Base-by-base conservation (phyloP, 2,888 invertebrate species). In the Dryocosmus kuriphilus region DNA sequence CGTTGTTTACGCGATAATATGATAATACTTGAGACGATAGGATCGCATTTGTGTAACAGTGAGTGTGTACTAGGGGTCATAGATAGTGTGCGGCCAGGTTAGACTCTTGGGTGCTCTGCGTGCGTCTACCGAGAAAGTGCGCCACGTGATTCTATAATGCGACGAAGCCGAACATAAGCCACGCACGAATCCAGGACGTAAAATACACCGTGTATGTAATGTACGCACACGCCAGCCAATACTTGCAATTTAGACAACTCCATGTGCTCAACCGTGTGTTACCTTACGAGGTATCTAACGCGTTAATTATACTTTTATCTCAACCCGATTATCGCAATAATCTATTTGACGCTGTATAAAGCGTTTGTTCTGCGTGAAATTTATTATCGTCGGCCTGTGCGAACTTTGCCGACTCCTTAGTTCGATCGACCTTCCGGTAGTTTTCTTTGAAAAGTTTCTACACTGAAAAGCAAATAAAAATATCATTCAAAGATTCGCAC, bases 231-330 rank as follows among this genome's bases (percentile, higher is more conserved):
- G 16, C 46, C 11, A 38, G 22, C 8, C 7, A 14, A 14, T 41
- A 2, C 16, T 14, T 24, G 9, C 41, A 41, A 65, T 27, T 38
- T 19, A 27, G 3, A 67, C 41, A 1, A 16, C 27, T 14, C 27
- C 27, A 41, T 67, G 46, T 67, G 24, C 65, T 32, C 30, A 30
- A 32, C 61, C 30, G 32, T 19, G 38, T 46, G 38, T 67, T 67
- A 67, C 67, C 67, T 67, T 24, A 67, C 67, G 41, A 67, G 67
- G 19, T 67, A 67, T 30, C 67, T 46, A 67, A 67, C 65, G 22
- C 65, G 65, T 65, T 65, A 65, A 65, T 65, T 65, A 65, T 24
- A 65, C 41, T 67, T 67, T 67, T 67, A 67, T 67, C 67, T 38
- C 19, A 19, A 35, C 38, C 2, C 46, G 19, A 67, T 67, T 67